Conservation (phyloP, 2,797 vertebrate genomes). For the Meriones psammophilus region DNA sequence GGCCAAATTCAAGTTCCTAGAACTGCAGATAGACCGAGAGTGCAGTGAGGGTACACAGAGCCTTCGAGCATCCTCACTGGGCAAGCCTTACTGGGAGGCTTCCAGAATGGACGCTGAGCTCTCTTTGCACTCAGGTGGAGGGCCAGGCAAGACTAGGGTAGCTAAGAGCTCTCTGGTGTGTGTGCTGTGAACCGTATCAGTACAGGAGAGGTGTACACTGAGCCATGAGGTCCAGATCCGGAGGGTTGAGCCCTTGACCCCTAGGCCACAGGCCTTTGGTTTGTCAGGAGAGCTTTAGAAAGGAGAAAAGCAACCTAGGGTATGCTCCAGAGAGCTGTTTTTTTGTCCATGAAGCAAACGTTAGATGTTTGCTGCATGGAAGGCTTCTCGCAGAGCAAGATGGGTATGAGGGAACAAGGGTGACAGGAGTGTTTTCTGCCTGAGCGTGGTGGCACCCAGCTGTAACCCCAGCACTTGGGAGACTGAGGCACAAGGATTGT, state of each 20-base stretch:
- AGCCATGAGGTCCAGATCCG: not conserved
- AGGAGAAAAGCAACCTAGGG: not conserved
- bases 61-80: not conserved
- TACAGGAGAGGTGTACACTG: not conserved
- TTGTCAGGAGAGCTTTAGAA: not conserved
- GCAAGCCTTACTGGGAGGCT: too few species aligned
- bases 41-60: not conserved
- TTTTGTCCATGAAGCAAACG: not conserved
- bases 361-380: not conserved
- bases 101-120: not conserved
- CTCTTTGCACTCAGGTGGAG: not conserved
- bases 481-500: not conserved
- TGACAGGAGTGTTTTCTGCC: not conserved
- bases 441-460: not conserved
- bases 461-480: not conserved
- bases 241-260: not conserved
- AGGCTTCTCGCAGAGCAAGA: constrained; percentile 25
- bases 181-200: not conserved
- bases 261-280: not conserved
- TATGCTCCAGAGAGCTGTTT: not conserved
- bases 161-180: not conserved
- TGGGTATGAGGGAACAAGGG: not conserved
- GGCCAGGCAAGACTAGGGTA: not conserved
- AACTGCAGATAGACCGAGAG: not conserved
- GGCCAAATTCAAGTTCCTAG: not conserved